A percentile compares a stretch with the other conserved stretches of the same genome.
phyloP scores from a whole-genome alignment of 2,113 vertebrate species.

The Aphyosemion australe region DNA sequence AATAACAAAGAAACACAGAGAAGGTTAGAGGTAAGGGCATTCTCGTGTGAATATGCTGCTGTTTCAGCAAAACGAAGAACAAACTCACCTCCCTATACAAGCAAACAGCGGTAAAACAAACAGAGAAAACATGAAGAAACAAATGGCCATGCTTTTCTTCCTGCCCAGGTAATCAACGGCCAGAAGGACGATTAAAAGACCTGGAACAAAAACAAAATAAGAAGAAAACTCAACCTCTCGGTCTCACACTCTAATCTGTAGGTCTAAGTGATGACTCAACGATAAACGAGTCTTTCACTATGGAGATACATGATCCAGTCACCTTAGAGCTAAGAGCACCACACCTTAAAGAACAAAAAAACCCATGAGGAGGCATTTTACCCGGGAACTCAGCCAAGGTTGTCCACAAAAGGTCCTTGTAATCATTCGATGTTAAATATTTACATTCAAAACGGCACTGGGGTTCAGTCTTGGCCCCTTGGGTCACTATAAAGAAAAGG shows the following conservation, averaged over 20 bases:
- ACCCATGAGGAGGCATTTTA: slow-evolving; percentile 39
- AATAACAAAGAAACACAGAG: neutral
- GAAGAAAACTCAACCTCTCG: no score
- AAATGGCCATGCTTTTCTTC: slow-evolving; percentile 91
- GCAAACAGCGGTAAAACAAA: slow-evolving; percentile 86
- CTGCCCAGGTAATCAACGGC: slow-evolving; percentile 88
- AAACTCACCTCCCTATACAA: slow-evolving; percentile 86
- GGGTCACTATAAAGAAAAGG: slow-evolving; percentile 74
- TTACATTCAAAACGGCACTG: slow-evolving; percentile 89
- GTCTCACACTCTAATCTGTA: neutral
- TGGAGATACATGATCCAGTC: neutral
- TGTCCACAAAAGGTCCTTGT: slow-evolving; percentile 93
- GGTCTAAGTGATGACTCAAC: neutral
- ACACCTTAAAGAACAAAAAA: neutral
- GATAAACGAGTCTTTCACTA: neutral
- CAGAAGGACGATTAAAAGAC: slow-evolving; percentile 84
- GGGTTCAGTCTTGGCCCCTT: slow-evolving; percentile 79
- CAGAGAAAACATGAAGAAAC: slow-evolving; percentile 85
- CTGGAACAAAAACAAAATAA: slow-evolving; percentile 60
- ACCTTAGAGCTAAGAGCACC: neutral
- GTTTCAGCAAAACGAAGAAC: neutral
- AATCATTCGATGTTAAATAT: slow-evolving; percentile 87
- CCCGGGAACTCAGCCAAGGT: slow-evolving; percentile 94
- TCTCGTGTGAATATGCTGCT: neutral
- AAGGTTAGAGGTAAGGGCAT: neutral